These are phyloP conservation scores for Tribolium freemani DNA, from an alignment of 2,888 invertebrate species.

Conservation along the genomic window DNA sequence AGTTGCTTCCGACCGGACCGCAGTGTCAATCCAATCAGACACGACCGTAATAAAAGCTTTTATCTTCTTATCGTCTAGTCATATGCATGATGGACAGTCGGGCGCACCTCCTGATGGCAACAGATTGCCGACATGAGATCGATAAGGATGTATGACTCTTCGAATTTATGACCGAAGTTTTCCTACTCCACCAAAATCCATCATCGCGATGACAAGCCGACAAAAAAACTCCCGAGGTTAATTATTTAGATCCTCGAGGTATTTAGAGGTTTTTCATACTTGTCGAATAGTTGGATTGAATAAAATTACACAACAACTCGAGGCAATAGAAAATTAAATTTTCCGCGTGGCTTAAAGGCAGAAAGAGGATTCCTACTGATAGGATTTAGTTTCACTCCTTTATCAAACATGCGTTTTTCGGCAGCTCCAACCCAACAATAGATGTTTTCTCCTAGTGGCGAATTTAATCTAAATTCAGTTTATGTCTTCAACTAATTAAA, in stretches of 20 bases:
- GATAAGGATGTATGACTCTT: constrained; percentile 19
- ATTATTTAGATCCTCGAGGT: constrained; percentile 6
- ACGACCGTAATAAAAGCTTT: constrained; percentile 34
- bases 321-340: constrained; percentile 48
- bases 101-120: constrained; percentile 4
- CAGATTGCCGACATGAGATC: constrained; percentile 22
- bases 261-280: constrained; percentile 10
- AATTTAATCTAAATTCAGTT: neutral
- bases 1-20: constrained; percentile 11
- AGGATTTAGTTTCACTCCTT: constrained; percentile 44
- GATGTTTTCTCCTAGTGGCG: neutral
- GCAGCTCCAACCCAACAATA: neutral
- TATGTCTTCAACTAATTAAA: neutral
- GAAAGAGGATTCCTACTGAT: constrained; percentile 46
- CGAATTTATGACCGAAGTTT: constrained; percentile 25
- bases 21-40: constrained; percentile 39
- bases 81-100: constrained; percentile 1
- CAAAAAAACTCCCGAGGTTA: neutral
- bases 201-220: neutral
- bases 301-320: constrained; percentile 43
- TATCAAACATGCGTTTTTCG: constrained; percentile 43
- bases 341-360: constrained; percentile 47
- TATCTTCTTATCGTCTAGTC: constrained; percentile 6
- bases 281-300: constrained; percentile 35
- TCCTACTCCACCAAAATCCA: constrained; percentile 11